A percentile compares a stretch with the other conserved stretches of the same genome.
phyloP scores from a whole-genome alignment of 1,140 invertebrate species.

The Sitobion miscanthi region DNA sequence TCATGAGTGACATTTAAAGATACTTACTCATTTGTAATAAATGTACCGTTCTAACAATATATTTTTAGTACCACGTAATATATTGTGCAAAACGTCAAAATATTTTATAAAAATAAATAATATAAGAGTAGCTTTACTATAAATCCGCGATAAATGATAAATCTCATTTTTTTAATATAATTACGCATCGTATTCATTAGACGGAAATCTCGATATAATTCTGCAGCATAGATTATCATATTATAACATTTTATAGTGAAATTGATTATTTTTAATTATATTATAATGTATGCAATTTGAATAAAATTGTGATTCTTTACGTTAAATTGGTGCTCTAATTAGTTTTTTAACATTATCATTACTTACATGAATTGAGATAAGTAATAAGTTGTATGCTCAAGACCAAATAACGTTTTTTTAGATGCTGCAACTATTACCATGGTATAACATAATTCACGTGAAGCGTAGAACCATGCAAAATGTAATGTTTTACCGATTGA shows the following conservation, averaged over 20 bases:
- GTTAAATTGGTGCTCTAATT: background rate
- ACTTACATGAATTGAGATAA: background rate
- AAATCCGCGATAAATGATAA: no score
- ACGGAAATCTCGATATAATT: no score
- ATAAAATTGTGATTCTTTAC: background rate
- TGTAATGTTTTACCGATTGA: background rate
- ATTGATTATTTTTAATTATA: no score
- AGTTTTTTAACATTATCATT: background rate
- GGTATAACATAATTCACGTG: background rate
- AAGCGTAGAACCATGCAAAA: background rate
- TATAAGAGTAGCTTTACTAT: no score
- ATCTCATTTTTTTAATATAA: background rate
- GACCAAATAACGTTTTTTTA: background rate
- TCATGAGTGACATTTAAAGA: background rate
- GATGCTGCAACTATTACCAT: no score
- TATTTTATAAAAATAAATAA: no score
- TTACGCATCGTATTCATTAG: background rate
- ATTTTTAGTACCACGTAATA: background rate
- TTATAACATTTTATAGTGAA: no score
- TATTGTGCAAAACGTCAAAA: background rate
- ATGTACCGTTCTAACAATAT: background rate
- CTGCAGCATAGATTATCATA: no score
- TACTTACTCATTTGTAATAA: background rate
- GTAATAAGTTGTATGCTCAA: background rate
- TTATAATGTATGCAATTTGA: background rate